A percentile compares a stretch with the other conserved stretches of the same genome.
phyloP scores from a whole-genome alignment of 2,888 invertebrate species.

The Amblyteles armatorius region DNA sequence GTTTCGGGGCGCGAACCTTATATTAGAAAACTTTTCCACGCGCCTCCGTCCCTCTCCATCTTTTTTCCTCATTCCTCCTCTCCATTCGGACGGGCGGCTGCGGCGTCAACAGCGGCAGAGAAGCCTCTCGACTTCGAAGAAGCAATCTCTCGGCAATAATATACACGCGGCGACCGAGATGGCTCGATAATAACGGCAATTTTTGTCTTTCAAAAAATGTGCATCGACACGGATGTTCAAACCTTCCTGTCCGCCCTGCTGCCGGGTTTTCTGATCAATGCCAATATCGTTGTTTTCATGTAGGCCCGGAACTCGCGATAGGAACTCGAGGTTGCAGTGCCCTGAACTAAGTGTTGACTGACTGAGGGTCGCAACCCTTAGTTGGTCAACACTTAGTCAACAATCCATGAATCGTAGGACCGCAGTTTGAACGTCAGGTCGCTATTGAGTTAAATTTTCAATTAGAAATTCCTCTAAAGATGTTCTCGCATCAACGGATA shows the following conservation, averaged over 20 bases:
- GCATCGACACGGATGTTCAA: constrained; percentile 6
- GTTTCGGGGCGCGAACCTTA: constrained; percentile 65
- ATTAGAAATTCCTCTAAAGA: too few relatives aligned
- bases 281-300: neutral
- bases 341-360: too few relatives aligned
- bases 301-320: neutral
- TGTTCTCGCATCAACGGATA: too few relatives aligned
- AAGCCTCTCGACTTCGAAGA: constrained; percentile 68
- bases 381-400: too few relatives aligned
- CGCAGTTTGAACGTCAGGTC: too few relatives aligned
- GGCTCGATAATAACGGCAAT: constrained; percentile 75
- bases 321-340: neutral
- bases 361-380: too few relatives aligned
- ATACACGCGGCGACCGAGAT: constrained; percentile 76
- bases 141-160: constrained; percentile 74
- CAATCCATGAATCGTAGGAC: too few relatives aligned
- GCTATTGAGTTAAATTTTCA: neutral
- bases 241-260: neutral
- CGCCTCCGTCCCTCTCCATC: constrained; percentile 46
- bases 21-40: constrained; percentile 72
- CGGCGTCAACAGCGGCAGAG: constrained; percentile 42
- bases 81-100: constrained; percentile 20
- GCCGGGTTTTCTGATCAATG: neutral
- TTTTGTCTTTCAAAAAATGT: constrained; percentile 58
- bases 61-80: constrained; percentile 31